Percentiles rank a stretch among this genome's conserved stretches.
phyloP scores from a whole-genome alignment of 2,113 vertebrate genomes.

The Odontesthes bonariensis region DNA sequence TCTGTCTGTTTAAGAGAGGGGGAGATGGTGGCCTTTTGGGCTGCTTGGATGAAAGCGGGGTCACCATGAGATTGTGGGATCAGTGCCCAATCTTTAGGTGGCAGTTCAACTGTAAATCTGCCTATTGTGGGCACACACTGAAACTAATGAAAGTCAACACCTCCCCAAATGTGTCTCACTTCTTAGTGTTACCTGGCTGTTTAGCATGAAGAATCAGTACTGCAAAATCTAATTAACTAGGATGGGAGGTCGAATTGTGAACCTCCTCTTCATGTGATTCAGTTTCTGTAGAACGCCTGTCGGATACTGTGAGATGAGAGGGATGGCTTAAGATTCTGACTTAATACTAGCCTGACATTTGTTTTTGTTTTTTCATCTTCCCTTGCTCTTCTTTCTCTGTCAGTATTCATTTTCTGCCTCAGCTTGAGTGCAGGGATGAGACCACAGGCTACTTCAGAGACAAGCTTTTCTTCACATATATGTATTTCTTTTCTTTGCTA shows the following conservation, averaged over 20 bases:
- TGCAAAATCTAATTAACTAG: constrained; percentile 66
- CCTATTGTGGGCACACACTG: constrained; percentile 62
- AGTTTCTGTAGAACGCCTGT: constrained; percentile 48
- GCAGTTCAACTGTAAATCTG: constrained; percentile 66
- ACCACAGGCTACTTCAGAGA: constrained; percentile 64
- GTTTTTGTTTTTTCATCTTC: constrained; percentile 28
- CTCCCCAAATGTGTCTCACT: constrained; percentile 30
- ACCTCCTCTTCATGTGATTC: constrained; percentile 45
- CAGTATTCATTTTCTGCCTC: constrained; percentile 72
- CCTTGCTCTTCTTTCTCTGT: constrained; percentile 51
- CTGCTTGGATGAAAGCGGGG: constrained; percentile 62
- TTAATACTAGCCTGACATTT: constrained; percentile 64
- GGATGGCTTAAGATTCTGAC: constrained; percentile 55
- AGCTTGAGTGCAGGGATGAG: constrained; percentile 59
- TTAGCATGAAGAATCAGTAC: constrained; percentile 64
- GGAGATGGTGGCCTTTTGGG: constrained; percentile 34
- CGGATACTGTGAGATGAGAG: constrained; percentile 45
- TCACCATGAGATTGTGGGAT: constrained; percentile 70
- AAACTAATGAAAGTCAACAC: constrained; percentile 63
- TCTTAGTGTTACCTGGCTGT: constrained; percentile 51
- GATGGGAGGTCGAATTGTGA: constrained; percentile 47
- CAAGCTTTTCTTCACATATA: constrained; percentile 53
- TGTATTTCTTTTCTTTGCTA: constrained; percentile 34
- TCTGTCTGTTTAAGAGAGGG: constrained; percentile 17
- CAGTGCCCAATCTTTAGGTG: constrained; percentile 59